Evolutionary conservation across 64 coral and sea anemone genomes (phyloP).

Genomic region (Montipora efflorescens): DNA sequence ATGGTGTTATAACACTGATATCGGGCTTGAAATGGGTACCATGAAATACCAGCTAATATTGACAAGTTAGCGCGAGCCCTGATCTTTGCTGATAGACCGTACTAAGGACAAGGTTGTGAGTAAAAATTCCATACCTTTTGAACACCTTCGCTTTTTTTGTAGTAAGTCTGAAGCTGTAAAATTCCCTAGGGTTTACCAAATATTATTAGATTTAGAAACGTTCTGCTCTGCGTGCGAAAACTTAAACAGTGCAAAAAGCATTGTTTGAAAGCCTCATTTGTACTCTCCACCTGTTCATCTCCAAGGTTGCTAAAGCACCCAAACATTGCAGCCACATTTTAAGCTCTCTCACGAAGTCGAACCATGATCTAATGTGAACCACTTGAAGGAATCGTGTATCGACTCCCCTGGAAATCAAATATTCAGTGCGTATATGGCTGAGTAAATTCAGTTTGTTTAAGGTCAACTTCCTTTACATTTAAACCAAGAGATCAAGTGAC

Average conservation of each 20-base stretch:
- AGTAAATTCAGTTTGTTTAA: conserved; percentile 19
- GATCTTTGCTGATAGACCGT: background rate
- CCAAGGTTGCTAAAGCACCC: background rate
- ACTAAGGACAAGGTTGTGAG: background rate
- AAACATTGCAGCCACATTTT: background rate
- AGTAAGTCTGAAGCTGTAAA: background rate
- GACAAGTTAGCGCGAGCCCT: background rate
- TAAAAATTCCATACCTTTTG: too few relatives aligned
- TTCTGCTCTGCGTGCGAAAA: conserved; percentile 13
- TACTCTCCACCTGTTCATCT: background rate
- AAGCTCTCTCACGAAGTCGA: background rate
- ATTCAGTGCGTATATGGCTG: conserved; percentile 11
- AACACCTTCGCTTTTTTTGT: too few relatives aligned
- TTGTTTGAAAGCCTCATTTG: background rate
- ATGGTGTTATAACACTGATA: background rate
- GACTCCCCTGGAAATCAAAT: conserved; percentile 54
- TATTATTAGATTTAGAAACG: background rate
- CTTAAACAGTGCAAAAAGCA: conserved; percentile 6
- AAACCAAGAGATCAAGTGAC: conserved; percentile 37
- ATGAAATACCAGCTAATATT: conserved; percentile 9
- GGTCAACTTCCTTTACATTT: conserved; percentile 50
- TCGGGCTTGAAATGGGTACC: background rate
- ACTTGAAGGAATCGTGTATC: background rate
- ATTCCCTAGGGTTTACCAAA: background rate
- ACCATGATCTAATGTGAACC: background rate